These are phyloP conservation scores for Coronaproctus castanopsis DNA, from an alignment of 2,888 invertebrate species.

Conservation along the genomic window DNA sequence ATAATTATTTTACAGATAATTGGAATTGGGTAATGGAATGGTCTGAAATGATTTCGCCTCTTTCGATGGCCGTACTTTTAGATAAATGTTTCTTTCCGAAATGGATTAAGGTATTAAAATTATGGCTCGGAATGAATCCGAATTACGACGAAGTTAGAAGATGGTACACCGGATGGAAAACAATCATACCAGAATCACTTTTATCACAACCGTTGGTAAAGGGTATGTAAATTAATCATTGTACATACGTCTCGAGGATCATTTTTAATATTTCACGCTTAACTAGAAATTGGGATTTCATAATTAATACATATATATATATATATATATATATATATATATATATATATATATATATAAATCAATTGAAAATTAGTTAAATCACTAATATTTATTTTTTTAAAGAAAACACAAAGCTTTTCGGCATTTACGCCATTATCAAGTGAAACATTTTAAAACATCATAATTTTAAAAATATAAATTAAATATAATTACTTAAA, in stretches of 20 bases:
- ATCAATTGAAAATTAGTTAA: too few relatives aligned
- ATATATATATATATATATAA: neutral
- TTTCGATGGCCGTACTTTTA: slow-evolving; percentile 56
- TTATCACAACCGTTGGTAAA: slow-evolving; percentile 34
- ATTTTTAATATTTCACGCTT: too few relatives aligned
- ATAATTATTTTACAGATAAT: slow-evolving; percentile 36
- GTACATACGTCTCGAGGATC: too few relatives aligned
- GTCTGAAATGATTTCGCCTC: slow-evolving; percentile 61
- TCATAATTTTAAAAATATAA: too few relatives aligned
- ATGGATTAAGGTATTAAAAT: slow-evolving; percentile 62
- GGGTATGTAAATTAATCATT: slow-evolving; percentile 28
- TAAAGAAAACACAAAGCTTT: too few relatives aligned
- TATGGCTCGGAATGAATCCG: slow-evolving; percentile 81
- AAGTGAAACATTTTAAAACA: too few relatives aligned
- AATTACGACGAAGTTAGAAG: slow-evolving; percentile 75
- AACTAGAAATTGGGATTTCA: too few relatives aligned
- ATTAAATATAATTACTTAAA: too few relatives aligned
- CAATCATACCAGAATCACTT: slow-evolving; percentile 31
- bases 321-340: too few relatives aligned
- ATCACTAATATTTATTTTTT: too few relatives aligned
- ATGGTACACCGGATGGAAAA: slow-evolving; percentile 45
- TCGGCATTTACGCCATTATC: too few relatives aligned
- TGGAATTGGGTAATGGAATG: slow-evolving; percentile 94
- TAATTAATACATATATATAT: too few relatives aligned
- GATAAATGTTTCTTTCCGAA: slow-evolving; percentile 82